These are phyloP conservation scores for Cervus canadensis DNA, from an alignment of 2,113 vertebrate species.

Conservation along the genomic window DNA sequence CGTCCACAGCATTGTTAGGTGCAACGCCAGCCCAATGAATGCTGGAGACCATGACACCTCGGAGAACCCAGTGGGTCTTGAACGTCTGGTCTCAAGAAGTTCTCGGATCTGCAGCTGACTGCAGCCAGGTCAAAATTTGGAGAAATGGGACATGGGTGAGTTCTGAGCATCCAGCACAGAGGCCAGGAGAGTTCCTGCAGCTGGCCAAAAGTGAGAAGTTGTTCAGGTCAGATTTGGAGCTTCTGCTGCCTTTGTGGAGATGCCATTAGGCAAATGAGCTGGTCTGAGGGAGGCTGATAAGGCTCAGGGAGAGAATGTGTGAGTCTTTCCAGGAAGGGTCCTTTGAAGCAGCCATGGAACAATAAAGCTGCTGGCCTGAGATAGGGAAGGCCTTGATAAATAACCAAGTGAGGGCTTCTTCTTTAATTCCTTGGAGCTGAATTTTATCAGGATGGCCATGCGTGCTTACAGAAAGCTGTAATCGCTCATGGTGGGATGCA, in stretches of 20 bases:
- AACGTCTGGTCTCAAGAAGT: not conserved
- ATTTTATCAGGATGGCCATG: constrained; percentile 53
- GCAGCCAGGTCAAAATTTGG: not conserved
- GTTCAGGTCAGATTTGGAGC: not conserved
- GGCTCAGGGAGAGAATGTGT: constrained; percentile 32
- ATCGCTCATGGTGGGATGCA: not conserved
- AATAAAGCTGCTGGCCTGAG: constrained; percentile 57
- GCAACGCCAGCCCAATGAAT: not conserved
- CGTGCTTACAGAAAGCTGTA: constrained; percentile 35
- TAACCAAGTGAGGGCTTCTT: constrained; percentile 45
- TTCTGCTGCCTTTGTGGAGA: not conserved
- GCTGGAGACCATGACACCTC: not conserved
- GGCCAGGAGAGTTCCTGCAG: not conserved
- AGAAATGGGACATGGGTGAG: not conserved
- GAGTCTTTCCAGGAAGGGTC: constrained; percentile 51
- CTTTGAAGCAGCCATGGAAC: constrained; percentile 69
- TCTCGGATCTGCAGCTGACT: not conserved
- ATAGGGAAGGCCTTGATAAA: constrained; percentile 71
- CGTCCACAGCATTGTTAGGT: fast-evolving
- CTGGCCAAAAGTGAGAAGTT: not conserved
- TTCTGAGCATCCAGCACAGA: not conserved
- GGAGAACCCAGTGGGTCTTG: not conserved
- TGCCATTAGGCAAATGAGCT: constrained; percentile 67
- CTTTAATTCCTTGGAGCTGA: constrained; percentile 7
- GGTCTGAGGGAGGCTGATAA: constrained; percentile 71